These are phyloP conservation scores for Sminthurides bifidus DNA, from an alignment of 1,140 invertebrate genomes.

Conservation along the genomic window DNA sequence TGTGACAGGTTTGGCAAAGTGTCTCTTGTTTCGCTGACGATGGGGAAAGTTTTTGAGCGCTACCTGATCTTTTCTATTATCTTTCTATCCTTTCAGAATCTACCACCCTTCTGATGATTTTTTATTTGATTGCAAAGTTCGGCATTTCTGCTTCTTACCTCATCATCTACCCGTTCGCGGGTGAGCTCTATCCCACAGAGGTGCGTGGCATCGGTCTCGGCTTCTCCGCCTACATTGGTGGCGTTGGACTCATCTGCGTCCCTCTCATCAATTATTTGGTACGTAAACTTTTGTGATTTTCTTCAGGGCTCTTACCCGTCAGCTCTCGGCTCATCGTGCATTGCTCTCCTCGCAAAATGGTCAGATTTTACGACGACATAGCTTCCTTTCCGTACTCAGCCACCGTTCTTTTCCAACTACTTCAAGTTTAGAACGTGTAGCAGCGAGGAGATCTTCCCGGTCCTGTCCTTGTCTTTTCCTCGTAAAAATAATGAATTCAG, in stretches of 20 bases:
- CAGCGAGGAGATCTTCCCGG: too few species aligned
- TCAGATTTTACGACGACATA: too few species aligned
- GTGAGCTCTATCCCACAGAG: slow-evolving; percentile 76
- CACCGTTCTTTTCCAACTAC: too few species aligned
- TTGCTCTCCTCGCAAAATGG: too few species aligned
- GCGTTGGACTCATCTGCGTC: slow-evolving; percentile 73
- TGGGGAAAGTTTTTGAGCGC: background rate
- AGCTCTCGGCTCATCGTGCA: too few species aligned
- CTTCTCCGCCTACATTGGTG: slow-evolving; percentile 76
- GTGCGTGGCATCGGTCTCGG: slow-evolving; percentile 73
- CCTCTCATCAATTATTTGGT: slow-evolving; percentile 81
- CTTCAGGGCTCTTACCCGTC: too few species aligned
- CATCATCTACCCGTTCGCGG: slow-evolving; percentile 80
- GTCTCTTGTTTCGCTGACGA: background rate
- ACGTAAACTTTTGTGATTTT: too few species aligned
- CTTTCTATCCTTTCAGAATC: slow-evolving; percentile 46
- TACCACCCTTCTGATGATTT: slow-evolving; percentile 52
- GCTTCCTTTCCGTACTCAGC: too few species aligned
- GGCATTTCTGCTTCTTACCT: slow-evolving; percentile 80
- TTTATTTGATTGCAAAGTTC: slow-evolving; percentile 78
- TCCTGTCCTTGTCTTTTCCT: too few species aligned
- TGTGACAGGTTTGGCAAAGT: background rate
- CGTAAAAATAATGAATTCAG: too few species aligned
- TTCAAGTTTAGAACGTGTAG: too few species aligned
- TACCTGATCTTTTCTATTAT: too few species aligned